Percentiles rank a stretch among this genome's conserved stretches.
These are phyloP conservation scores for Apostichopus californicus DNA, from an alignment of 35 echinoderm and acorn worm species.

Conservation along the genomic window DNA sequence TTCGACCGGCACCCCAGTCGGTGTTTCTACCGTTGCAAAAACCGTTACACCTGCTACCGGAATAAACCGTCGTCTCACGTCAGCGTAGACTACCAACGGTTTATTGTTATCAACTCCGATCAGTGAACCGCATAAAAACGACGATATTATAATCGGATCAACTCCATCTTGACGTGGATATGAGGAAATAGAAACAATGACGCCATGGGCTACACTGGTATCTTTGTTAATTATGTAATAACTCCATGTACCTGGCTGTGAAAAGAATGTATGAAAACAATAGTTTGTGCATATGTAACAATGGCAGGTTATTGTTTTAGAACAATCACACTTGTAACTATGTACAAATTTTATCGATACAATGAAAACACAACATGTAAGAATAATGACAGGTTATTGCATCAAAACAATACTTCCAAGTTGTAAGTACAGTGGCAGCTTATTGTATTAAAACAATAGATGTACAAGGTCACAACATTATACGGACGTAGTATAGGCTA, in stretches of 20 bases:
- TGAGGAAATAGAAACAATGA: conserved; percentile 7
- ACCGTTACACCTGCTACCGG: not conserved
- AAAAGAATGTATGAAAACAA: not conserved
- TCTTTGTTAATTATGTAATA: conserved; percentile 7
- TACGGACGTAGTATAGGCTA: too few relatives aligned
- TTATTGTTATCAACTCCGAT: not conserved
- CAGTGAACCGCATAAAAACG: conserved; percentile 1
- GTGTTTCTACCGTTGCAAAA: conserved; percentile 23
- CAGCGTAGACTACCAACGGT: conserved; percentile 20
- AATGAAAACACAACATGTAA: not conserved
- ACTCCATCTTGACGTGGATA: not conserved
- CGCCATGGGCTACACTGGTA: not conserved
- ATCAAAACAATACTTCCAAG: too few relatives aligned
- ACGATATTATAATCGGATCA: conserved; percentile 21
- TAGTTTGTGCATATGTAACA: not conserved
- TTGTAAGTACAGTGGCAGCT: not conserved
- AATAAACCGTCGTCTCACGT: conserved; percentile 16
- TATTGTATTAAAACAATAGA: too few relatives aligned
- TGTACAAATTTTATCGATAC: not conserved
- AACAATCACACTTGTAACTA: not conserved
- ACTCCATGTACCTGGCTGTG: conserved; percentile 22
- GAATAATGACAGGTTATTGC: not conserved
- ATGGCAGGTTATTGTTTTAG: not conserved
- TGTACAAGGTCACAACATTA: too few relatives aligned
- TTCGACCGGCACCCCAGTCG: not conserved